Base-by-base conservation (phyloP, 2,888 invertebrate genomes). In the Zhengitettix transpicula region DNA sequence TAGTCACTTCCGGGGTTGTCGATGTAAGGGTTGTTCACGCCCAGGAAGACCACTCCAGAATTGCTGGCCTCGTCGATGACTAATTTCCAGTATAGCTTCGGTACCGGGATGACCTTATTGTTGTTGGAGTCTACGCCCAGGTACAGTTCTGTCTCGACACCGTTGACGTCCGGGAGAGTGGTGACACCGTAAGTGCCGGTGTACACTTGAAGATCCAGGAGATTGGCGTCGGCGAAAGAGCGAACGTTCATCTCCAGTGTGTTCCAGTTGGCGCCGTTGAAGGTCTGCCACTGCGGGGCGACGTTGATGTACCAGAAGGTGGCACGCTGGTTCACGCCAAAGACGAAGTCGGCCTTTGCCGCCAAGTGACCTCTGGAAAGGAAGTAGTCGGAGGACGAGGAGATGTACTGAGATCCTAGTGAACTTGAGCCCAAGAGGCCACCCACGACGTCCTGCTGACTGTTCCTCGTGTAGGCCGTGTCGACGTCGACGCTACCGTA, bases 261-360 rank as follows among this genome's bases (percentile, higher is more conserved):
- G 52, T 74, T 70, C 82, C 83, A 83, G 64, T 79, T 81, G 12
- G 77, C 77, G 0, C 71, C 77, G 66, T 84, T 83, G 66, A 82
- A 79, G 3, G 71, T 72, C 65, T 82, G 81, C 84, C 84, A 85
- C 65, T 85, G 85, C 1, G 84, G 84, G 1, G 81, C 80, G 1
- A 77, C 77, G 67, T 85, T 85, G 57, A 83, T 72, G 67, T 80
- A 83, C 69, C 80, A 81, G 70, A 83, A 84, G 0, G 81, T 79
- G 1, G 80, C 70, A 0, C 75, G 71, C 65, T 83, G 82, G 52
- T 78, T 79, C 10, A 77, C 71, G 0, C 78, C 80, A 65, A 76
- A 81, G n/a, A 82, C 72, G 65, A 77, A 81, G 69, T 84, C 84
- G 12, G 76, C 77, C 67, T 80, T 82, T 1, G 84, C 81, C 0